Conservation (phyloP, 2,797 vertebrate species). For the Otolemur crassicaudatus region DNA sequence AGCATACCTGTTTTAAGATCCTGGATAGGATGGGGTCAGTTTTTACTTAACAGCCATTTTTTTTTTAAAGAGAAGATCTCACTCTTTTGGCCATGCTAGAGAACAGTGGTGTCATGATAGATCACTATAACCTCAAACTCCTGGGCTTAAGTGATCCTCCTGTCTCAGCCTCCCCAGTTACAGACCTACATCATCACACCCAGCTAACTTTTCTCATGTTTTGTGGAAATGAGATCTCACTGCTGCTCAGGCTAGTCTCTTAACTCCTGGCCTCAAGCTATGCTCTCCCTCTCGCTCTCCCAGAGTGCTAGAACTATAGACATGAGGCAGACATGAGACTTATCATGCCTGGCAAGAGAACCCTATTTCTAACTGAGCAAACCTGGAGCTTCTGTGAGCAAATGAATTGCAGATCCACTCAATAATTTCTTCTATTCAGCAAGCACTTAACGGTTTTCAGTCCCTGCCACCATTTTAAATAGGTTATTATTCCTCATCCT, state of each 20-base stretch:
- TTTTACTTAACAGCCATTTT: not conserved
- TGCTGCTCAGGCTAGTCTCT: too few relatives aligned
- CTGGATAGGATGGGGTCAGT: not conserved
- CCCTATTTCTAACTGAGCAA: not conserved
- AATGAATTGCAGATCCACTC: slow-evolving; percentile 67
- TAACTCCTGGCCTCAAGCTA: too few relatives aligned
- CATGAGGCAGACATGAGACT: too few relatives aligned
- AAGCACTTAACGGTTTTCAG: not conserved
- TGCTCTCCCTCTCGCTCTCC: too few relatives aligned
- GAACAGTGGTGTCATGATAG: not conserved
- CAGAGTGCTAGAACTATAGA: too few relatives aligned
- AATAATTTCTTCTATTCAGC: not conserved
- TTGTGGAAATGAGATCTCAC: too few relatives aligned
- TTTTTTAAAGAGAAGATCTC: not conserved
- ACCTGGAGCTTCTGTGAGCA: not conserved
- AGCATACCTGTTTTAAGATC: slow-evolving; percentile 27
- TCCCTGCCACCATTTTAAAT: not conserved
- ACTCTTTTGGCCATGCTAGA: not conserved
- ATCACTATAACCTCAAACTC: not conserved
- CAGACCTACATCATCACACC: not conserved
- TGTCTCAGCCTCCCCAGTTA: not conserved
- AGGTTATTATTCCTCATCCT: not conserved
- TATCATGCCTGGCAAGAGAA: not conserved
- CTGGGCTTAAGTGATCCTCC: not conserved
- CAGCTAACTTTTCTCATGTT: too few relatives aligned